Evolutionary conservation across 2,797 vertebrate genomes (phyloP), one percentile per base, ranked within the genome.

Genomic region (Eulemur rubriventer): DNA sequence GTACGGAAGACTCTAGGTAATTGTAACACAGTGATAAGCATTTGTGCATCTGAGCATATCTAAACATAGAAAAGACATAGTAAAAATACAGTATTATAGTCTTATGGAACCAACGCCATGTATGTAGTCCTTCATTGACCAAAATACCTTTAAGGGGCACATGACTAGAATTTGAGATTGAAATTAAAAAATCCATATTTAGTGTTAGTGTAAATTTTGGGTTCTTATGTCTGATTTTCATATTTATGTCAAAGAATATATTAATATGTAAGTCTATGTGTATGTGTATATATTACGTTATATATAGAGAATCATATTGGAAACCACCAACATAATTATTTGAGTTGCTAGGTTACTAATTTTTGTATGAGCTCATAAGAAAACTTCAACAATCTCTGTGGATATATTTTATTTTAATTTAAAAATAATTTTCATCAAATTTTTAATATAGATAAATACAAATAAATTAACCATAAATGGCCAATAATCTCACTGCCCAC

Each of bases 381-480:
- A 91, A 94, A 69, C 17, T 57, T 96, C 12, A 96, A 41, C 28
- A 50, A 91, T 94, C 17, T 67, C 48, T 57, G 26, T 81, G 22
- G 18, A 28, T 55, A 52, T 67, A 41, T 93, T 94, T 89, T 91
- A 83, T 88, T 87, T 78, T 28, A 50, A 84, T 87, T 78, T 28
- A 50, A 84, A 95, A 94, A 33, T 92, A 75, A 43, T 59, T 88
- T 65, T 82, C n/a, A 82, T 84, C 59, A 80, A 67, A 65, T 61
- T 55, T 75, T 91, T 85, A 96, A 67, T 69, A 28, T 18, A 91
- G 57, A 70, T 83, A 89, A 79, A 72, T 16, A 50, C 16, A 43
- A 61, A 52, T 13, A 79, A 70, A 67, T 50, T 30, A 84, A 72
- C 22, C 3, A 67, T 33, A 24, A 69, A 82, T 35, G 30, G 28